Conservation (phyloP, 2,888 invertebrate species). For the Automeris io region DNA sequence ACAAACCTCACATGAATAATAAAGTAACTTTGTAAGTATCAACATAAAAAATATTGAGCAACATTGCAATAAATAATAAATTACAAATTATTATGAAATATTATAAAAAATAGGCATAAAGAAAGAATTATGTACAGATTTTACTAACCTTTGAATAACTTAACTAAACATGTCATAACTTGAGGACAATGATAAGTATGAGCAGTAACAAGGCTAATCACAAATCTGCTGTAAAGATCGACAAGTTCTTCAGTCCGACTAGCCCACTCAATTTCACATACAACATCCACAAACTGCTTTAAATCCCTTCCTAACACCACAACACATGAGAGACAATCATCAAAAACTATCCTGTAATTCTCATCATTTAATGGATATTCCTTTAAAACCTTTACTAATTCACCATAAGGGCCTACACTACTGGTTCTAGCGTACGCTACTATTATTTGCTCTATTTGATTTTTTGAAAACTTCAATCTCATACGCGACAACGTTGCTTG, state of each 20-base stretch:
- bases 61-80: neutral
- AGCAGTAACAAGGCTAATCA: constrained; percentile 57
- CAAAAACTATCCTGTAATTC: constrained; percentile 55
- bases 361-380: constrained; percentile 58
- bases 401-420: constrained; percentile 56
- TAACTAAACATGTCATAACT: constrained; percentile 51
- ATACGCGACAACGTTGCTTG: constrained; percentile 53
- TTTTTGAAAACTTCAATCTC: constrained; percentile 56
- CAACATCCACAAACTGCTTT: constrained; percentile 51
- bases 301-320: constrained; percentile 54
- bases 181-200: constrained; percentile 62
- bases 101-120: neutral
- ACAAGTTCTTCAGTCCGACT: constrained; percentile 44
- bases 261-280: constrained; percentile 59
- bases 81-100: constrained; percentile 18
- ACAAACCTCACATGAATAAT: too few relatives aligned
- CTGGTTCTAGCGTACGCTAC: constrained; percentile 49
- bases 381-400: constrained; percentile 62
- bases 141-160: constrained; percentile 56
- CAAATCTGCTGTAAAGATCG: constrained; percentile 48
- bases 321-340: constrained; percentile 58
- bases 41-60: too few relatives aligned
- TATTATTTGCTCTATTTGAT: constrained; percentile 65
- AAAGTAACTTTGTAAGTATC: too few relatives aligned
- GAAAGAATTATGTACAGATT: too few relatives aligned